Conservation (phyloP, 2,797 vertebrate genomes). For the Apogon hyalosoma region DNA sequence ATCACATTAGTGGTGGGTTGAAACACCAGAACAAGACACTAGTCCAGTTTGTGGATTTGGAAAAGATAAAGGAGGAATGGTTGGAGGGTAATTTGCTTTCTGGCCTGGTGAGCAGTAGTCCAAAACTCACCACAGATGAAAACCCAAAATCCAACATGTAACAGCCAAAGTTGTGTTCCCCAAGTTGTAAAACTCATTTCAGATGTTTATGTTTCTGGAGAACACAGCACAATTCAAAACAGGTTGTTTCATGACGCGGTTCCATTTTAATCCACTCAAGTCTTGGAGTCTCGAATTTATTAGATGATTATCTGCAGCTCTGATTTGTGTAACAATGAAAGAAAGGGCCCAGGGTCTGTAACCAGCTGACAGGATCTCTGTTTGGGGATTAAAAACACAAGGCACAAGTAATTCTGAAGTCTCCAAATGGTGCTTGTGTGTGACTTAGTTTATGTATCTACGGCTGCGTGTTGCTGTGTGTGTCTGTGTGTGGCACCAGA, state of each 20-base stretch:
- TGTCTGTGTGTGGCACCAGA: constrained; percentile 57
- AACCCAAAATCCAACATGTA: background rate
- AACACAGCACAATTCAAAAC: constrained; percentile 49
- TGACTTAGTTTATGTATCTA: constrained; percentile 47
- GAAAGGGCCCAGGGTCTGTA: constrained; percentile 43
- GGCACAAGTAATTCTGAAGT: constrained; percentile 60
- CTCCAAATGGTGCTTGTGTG: constrained; percentile 45
- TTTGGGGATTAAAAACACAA: constrained; percentile 73
- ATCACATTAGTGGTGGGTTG: constrained; percentile 38
- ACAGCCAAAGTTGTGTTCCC: constrained; percentile 29
- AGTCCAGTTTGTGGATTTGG: constrained; percentile 38
- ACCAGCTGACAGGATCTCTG: constrained; percentile 68
- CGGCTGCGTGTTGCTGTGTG: constrained; percentile 8
- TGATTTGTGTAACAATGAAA: constrained; percentile 77
- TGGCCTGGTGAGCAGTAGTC: background rate
- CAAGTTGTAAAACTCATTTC: constrained; percentile 50
- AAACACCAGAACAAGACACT: constrained; percentile 10
- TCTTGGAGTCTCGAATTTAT: constrained; percentile 51
- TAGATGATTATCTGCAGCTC: constrained; percentile 63
- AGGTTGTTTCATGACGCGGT: constrained; percentile 44
- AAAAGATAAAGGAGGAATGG: constrained; percentile 4
- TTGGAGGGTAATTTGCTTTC: constrained; percentile 1
- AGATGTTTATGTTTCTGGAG: constrained; percentile 62
- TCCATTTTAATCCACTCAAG: constrained; percentile 59
- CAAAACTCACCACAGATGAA: constrained; percentile 6